A percentile compares a stretch with the other conserved stretches of the same genome.
Evolutionary conservation across 92 coral and sea anemone genomes (phyloP).

Genomic region (Palythoa heliodiscus): DNA sequence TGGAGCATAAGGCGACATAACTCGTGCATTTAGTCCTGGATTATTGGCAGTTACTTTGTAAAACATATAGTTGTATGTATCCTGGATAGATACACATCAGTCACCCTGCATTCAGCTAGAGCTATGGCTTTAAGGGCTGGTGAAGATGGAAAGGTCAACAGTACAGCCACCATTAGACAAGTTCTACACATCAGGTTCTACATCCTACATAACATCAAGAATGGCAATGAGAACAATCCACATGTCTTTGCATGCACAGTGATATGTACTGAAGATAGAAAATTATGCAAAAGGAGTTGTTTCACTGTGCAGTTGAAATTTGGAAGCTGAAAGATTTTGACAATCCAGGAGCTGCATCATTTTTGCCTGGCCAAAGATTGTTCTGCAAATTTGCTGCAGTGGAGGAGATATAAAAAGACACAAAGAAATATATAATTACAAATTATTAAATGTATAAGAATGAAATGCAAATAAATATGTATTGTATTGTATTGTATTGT

Average conservation of each 20-base stretch:
- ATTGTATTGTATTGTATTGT: too few species aligned
- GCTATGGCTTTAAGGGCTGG: slow-evolving; percentile 60
- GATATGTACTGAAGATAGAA: too few species aligned
- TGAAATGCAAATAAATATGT: too few species aligned
- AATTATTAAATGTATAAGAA: too few species aligned
- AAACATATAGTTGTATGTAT: slow-evolving; percentile 26
- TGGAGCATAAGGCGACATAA: too few species aligned
- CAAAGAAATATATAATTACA: too few species aligned
- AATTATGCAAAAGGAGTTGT: too few species aligned
- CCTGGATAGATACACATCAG: slow-evolving; percentile 26
- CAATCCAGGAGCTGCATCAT: slow-evolving; percentile 46
- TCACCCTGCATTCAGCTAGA: slow-evolving; percentile 46
- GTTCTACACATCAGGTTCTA: slow-evolving; percentile 45
- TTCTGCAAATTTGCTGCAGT: slow-evolving; percentile 56
- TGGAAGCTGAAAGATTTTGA: slow-evolving; percentile 41
- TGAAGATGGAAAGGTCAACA: slow-evolving; percentile 35
- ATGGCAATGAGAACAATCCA: slow-evolving; percentile 3
- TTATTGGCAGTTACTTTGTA: slow-evolving; percentile 30
- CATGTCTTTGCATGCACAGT: too few species aligned
- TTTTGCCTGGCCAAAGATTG: slow-evolving; percentile 48
- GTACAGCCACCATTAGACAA: slow-evolving; percentile 35
- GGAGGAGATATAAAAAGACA: too few species aligned
- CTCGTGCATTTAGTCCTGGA: slow-evolving; percentile 18
- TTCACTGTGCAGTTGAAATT: slow-evolving; percentile 28
- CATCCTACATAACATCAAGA: slow-evolving; percentile 22